These are phyloP conservation scores for Salvelinus namaycush DNA, from an alignment of 2,113 vertebrate species.

Conservation along the genomic window DNA sequence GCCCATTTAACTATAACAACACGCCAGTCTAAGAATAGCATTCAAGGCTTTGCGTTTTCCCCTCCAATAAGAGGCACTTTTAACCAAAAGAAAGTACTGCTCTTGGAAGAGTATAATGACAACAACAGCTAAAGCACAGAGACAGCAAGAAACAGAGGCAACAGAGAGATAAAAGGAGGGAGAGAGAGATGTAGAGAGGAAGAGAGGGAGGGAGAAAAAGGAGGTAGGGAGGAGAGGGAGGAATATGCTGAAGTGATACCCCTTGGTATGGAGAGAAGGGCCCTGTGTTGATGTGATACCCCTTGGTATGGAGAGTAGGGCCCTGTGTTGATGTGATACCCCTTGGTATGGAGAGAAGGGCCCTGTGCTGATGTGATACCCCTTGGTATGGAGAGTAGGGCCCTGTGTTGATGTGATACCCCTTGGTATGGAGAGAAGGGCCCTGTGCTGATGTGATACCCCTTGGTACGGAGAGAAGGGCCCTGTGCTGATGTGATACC, in stretches of 20 bases:
- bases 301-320: too few species aligned
- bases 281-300: too few species aligned
- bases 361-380: too few species aligned
- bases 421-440: too few species aligned
- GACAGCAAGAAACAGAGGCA: background rate
- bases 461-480: too few species aligned
- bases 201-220: slow-evolving; percentile 4
- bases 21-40: slow-evolving; percentile 29
- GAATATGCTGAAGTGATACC: slow-evolving; percentile 46
- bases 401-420: too few species aligned
- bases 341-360: too few species aligned
- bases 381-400: too few species aligned
- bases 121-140: slow-evolving; percentile 5
- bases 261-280: background rate
- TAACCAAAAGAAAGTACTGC: slow-evolving; percentile 44
- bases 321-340: too few species aligned
- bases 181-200: slow-evolving; percentile 35
- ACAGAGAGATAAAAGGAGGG: background rate
- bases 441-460: too few species aligned
- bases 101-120: slow-evolving; percentile 26
- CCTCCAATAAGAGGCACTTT: slow-evolving; percentile 34
- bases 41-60: slow-evolving; percentile 32
- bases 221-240: slow-evolving; percentile 19
- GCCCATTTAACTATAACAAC: slow-evolving; percentile 52
- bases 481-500: slow-evolving; percentile 42